Base-by-base conservation (phyloP, 2,888 invertebrate genomes). In the Bhutanitis thaidina region DNA sequence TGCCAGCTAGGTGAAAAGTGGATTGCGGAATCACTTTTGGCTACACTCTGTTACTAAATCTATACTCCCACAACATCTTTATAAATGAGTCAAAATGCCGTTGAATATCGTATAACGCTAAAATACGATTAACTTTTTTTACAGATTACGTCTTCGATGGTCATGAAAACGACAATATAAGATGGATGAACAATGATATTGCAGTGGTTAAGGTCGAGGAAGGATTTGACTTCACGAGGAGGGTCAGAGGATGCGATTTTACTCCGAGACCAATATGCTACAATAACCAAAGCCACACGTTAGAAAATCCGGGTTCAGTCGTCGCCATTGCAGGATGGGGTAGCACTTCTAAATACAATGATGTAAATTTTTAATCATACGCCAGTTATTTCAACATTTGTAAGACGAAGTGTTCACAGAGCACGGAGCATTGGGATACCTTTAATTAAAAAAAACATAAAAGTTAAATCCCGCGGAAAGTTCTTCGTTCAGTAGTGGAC, bases 101-200 rank as follows among this genome's bases (percentile, higher is more conserved):
- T n/a, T n/a, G n/a, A n/a, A n/a, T n/a, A n/a, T n/a, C n/a, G n/a
- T n/a, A n/a, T n/a, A n/a, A n/a, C n/a, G n/a, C n/a, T n/a, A n/a
- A n/a, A n/a, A n/a, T n/a, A n/a, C n/a, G n/a, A n/a, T n/a, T n/a
- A n/a, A n/a, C n/a, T 20, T 7, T 34, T n/a, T 7, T 43, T 25
- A 13, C 51, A 87, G 86, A 84, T 58, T 87, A 86, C 55, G 69
- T 79, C 0, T 87, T 86, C 46, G 86, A 87, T 29, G 86, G 85
- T 0, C 83, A 85, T 39, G 80, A 84, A 46, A 83, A 85, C 43
- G 86, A 86, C 53, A 85, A 86, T 51, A 80, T 87, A 13, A 66
- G 82, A 49, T 87, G 86, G 86, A 83, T 87, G 86, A 83, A 81
- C 68, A 84, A 86, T 51, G 86, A 87, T 54, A 84, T 87, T 5